Evolutionary conservation across 2,888 invertebrate species (phyloP).

Genomic region (Phasia obesa): DNA sequence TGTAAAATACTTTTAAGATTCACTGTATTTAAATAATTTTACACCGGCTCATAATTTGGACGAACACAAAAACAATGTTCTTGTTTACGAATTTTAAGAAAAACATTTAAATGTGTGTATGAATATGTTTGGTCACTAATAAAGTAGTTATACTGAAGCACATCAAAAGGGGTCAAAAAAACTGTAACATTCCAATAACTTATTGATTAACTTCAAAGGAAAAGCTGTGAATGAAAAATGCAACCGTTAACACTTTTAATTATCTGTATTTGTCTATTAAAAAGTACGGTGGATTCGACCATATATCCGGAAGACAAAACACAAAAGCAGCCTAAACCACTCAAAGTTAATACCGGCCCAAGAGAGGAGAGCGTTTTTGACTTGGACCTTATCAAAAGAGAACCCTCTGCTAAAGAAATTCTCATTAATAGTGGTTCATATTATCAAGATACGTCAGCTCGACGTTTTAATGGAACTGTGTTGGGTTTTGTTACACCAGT

Average conservation of each 20-base stretch:
- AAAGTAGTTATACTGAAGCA: too few species aligned
- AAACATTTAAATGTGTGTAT: too few species aligned
- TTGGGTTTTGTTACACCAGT: slow-evolving; percentile 97
- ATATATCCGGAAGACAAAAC: slow-evolving; percentile 77
- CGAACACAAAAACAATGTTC: too few species aligned
- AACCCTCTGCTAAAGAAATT: slow-evolving; percentile 88
- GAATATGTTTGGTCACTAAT: too few species aligned
- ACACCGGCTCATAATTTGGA: too few species aligned
- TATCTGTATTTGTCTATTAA: slow-evolving; percentile 19
- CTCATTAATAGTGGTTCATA: slow-evolving; percentile 89
- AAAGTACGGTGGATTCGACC: slow-evolving; percentile 71
- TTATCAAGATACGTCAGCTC: slow-evolving; percentile 86
- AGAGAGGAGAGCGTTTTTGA: slow-evolving; percentile 87
- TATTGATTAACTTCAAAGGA: slow-evolving; percentile 21
- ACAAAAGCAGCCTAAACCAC: slow-evolving; percentile 73
- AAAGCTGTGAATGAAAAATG: slow-evolving; percentile 2
- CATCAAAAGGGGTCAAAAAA: background rate
- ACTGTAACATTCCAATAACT: background rate
- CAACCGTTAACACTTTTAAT: background rate
- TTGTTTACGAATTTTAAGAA: too few species aligned
- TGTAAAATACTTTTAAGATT: too few species aligned
- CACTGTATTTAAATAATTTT: too few species aligned
- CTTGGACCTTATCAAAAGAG: slow-evolving; percentile 86
- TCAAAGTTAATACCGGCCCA: slow-evolving; percentile 83
- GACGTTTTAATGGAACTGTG: slow-evolving; percentile 88